Evolutionary conservation across 2,888 invertebrate genomes (phyloP).

Genomic region (Papilio protenor): DNA sequence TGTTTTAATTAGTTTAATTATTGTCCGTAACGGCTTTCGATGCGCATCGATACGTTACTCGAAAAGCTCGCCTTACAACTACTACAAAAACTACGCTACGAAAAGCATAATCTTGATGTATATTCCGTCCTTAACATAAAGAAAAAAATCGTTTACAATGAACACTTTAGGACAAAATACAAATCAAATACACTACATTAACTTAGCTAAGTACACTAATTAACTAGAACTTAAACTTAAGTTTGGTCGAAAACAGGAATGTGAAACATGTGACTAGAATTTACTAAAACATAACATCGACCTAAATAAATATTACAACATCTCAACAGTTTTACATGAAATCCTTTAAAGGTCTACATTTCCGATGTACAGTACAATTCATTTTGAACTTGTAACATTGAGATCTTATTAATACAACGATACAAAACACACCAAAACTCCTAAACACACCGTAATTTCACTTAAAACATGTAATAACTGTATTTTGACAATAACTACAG

Average conservation of each 20-base stretch:
- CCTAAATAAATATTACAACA: constrained; percentile 79
- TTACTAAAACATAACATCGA: constrained; percentile 83
- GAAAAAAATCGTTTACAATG: constrained; percentile 3
- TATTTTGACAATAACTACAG: background rate
- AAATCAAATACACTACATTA: constrained; percentile 39
- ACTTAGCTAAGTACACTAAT: constrained; percentile 45
- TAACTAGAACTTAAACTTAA: constrained; percentile 64
- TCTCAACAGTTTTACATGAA: constrained; percentile 71
- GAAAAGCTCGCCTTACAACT: constrained; percentile 49
- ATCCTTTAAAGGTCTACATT: constrained; percentile 59
- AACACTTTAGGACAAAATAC: constrained; percentile 22
- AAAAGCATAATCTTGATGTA: constrained; percentile 38
- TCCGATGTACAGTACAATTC: constrained; percentile 52
- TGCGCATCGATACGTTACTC: constrained; percentile 56
- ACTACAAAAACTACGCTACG: constrained; percentile 49
- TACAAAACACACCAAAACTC: constrained; percentile 51
- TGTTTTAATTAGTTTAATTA: constrained; percentile 77
- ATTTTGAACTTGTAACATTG: constrained; percentile 69
- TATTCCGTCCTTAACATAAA: constrained; percentile 32
- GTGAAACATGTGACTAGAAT: constrained; percentile 84
- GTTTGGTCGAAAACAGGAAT: constrained; percentile 84
- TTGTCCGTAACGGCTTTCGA: constrained; percentile 66
- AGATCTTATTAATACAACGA: constrained; percentile 67
- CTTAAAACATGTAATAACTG: background rate
- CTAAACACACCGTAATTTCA: constrained; percentile 34